Conservation (phyloP, 2,797 vertebrate species). For the Agapornis canus region DNA sequence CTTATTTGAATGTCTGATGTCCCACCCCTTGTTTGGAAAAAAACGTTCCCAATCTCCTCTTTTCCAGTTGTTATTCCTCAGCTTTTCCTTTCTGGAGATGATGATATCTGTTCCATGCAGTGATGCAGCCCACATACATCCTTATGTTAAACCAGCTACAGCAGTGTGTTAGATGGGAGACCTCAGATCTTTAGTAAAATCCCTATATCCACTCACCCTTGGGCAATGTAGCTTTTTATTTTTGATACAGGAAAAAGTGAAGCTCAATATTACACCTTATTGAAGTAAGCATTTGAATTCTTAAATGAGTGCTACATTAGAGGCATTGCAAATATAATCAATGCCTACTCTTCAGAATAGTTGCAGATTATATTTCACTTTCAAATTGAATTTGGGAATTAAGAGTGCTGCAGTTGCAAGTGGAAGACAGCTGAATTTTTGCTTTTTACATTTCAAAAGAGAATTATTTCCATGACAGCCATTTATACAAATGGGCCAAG, state of each 20-base stretch:
- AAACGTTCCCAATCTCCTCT: background rate
- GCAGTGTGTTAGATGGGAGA: background rate
- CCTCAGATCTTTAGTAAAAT: background rate
- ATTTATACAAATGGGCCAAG: constrained; percentile 25
- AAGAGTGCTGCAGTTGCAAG: background rate
- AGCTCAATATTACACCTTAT: background rate
- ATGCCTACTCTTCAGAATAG: background rate
- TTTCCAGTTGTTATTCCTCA: background rate
- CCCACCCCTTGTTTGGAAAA: background rate
- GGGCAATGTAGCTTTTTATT: background rate
- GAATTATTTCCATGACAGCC: background rate
- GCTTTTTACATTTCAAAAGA: background rate
- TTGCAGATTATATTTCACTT: background rate
- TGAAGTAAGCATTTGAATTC: background rate
- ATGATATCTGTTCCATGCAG: background rate
- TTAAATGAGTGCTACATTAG: background rate
- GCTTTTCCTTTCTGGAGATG: background rate
- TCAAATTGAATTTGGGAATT: background rate
- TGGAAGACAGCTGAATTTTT: background rate
- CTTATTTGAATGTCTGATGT: background rate
- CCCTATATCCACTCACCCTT: background rate
- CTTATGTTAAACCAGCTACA: background rate
- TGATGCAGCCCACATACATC: background rate
- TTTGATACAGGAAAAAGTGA: background rate
- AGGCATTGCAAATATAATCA: background rate